Evolutionary conservation across 2,888 invertebrate genomes (phyloP), one percentile per base, ranked within the genome.

Genomic region (Augiades crinisus): DNA sequence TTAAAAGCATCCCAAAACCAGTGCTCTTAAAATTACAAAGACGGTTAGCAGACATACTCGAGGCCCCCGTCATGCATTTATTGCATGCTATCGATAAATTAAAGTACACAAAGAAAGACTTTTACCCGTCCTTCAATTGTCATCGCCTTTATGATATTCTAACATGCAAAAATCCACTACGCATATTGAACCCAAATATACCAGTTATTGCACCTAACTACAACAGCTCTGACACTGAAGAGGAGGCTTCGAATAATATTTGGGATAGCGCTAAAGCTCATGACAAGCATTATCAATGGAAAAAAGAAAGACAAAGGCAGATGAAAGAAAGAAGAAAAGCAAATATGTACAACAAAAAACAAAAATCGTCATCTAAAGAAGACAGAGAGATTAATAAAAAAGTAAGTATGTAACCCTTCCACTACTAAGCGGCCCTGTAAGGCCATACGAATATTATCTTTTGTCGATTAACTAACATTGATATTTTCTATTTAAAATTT

Each of bases 1-100:
- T 96, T 56, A 93, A 93, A 70, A 93, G 92, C 61, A 92, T 94
- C 54, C 93, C 94, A 0, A 91, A 91, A 53, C 92, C 92, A 19
- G 82, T 93, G 24, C 67, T 95, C 1, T 74, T 92, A 16, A 87
- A 91, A 53, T 86, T 94, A n/a, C 94, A 95, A 70, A 91, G 92
- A 61, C 91, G 91, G 44, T 78, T 96, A 46, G 91, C 92, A 6
- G 90, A 93, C 55, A 93, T 96, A 27, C 78, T 92, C 1, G 94
- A 95, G 67, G 92, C 94, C 57, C 95, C 95, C 0, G 90, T 95
- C 0, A 91, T 93, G 89, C 93, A 94, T 71, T 74, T 95, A 2
- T 85, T 96, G 22, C 84, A 91, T 57, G 93, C 95, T 0, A 70
- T 96, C 57, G 89, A 94, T 56, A 94, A 94, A 75, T 77, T 96